Percentiles rank a stretch among this genome's conserved stretches.
Evolutionary conservation across 2,113 vertebrate genomes (phyloP).

Genomic region (Dicrurus megarhynchus): DNA sequence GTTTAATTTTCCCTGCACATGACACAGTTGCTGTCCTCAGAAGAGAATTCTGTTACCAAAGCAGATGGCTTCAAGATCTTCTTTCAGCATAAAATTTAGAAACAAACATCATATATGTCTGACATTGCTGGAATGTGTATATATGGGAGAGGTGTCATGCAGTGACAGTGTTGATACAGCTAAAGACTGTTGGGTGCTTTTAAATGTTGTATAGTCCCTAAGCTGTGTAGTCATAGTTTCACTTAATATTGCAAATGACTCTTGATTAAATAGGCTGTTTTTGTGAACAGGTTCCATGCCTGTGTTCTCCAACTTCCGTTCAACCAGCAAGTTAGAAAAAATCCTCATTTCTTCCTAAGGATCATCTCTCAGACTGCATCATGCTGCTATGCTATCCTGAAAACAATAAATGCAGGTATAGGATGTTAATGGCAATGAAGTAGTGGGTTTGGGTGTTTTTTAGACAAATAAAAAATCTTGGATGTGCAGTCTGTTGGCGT

Average conservation of each 20-base stretch:
- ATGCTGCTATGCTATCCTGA: slow-evolving; percentile 70
- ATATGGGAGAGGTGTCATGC: background rate
- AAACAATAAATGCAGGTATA: slow-evolving; percentile 80
- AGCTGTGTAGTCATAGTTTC: background rate
- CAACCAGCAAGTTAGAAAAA: slow-evolving; percentile 79
- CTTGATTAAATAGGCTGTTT: background rate
- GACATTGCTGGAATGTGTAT: background rate
- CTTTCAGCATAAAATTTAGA: background rate
- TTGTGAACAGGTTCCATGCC: slow-evolving; percentile 82
- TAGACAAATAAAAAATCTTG: background rate
- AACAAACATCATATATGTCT: background rate
- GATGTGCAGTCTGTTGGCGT: background rate
- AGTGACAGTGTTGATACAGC: background rate
- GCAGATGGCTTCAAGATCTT: background rate
- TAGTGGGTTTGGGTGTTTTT: background rate
- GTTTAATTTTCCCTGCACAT: background rate
- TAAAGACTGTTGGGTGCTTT: background rate
- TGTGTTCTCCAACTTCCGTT: slow-evolving; percentile 87
- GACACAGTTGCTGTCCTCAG: background rate
- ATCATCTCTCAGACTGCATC: slow-evolving; percentile 79
- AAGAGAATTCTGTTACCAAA: background rate
- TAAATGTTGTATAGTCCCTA: background rate
- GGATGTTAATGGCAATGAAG: background rate
- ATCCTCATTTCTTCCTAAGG: slow-evolving; percentile 80
- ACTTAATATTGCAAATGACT: background rate